phyloP scores from a whole-genome alignment of 2,888 invertebrate genomes.

The Lasioglossum morio region DNA sequence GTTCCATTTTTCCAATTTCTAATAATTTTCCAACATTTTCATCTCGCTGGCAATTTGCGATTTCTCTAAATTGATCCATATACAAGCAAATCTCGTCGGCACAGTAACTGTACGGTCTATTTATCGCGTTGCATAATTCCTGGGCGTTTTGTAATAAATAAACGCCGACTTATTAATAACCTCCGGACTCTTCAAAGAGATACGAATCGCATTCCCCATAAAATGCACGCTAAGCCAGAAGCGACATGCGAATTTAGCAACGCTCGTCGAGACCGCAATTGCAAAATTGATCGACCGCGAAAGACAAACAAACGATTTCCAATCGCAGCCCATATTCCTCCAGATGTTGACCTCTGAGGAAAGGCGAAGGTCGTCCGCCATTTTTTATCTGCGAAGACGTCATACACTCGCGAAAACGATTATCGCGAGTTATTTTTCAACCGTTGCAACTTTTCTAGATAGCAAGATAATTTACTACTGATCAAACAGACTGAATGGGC shows the following conservation, averaged over 20 bases:
- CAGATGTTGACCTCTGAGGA: conserved; percentile 15
- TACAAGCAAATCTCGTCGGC: not conserved
- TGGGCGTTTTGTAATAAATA: conserved; percentile 7
- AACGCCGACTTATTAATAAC: conserved; percentile 9
- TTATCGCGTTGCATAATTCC: not conserved
- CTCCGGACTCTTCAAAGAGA: not conserved
- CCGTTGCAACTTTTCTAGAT: not conserved
- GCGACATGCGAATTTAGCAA: conserved; percentile 20
- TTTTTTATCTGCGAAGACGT: not conserved
- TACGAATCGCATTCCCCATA: not conserved
- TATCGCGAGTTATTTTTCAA: not conserved
- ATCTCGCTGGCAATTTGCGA: not conserved
- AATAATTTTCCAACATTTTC: not conserved
- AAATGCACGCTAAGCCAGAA: not conserved
- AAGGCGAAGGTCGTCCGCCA: conserved; percentile 2
- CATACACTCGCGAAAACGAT: not conserved
- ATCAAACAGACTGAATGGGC: not conserved
- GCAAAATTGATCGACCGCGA: conserved; percentile 26
- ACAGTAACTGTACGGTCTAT: not conserved
- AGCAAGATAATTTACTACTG: not conserved
- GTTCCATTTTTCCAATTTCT: not conserved
- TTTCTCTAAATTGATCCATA: not conserved
- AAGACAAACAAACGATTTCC: conserved; percentile 32
- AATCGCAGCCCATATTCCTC: conserved; percentile 23
- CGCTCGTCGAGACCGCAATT: conserved; percentile 24